A percentile compares a stretch with the other conserved stretches of the same genome.
Conservation (phyloP, 2,113 vertebrate genomes). For the Sminthopsis crassicaudata region DNA sequence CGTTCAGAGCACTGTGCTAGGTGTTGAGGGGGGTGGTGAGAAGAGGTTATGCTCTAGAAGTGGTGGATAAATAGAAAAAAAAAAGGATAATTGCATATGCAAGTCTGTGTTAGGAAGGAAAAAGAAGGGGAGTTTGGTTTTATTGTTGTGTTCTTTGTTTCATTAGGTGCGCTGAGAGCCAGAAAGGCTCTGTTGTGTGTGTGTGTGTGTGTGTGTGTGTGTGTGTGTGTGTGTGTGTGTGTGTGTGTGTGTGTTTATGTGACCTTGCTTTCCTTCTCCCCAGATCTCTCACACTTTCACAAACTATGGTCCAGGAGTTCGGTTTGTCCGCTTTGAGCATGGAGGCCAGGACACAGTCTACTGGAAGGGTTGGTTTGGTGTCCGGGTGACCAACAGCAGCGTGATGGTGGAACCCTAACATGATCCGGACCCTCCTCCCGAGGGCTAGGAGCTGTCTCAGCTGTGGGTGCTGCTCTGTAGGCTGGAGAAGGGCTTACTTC, state of each 20-base stretch:
- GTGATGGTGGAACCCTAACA: slow-evolving; percentile 86
- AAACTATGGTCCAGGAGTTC: slow-evolving; percentile 91
- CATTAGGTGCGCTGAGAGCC: background rate
- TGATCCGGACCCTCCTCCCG: background rate
- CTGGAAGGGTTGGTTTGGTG: slow-evolving; percentile 97
- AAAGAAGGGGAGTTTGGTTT: background rate
- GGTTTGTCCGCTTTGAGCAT: slow-evolving; percentile 92
- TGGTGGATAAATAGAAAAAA: background rate
- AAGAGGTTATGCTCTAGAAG: background rate
- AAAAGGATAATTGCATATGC: background rate
- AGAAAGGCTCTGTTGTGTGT: background rate
- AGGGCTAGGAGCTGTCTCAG: background rate
- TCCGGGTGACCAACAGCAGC: slow-evolving; percentile 92
- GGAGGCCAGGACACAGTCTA: slow-evolving; percentile 92
- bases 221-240: background rate
- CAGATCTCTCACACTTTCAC: slow-evolving; percentile 92
- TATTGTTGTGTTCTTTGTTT: background rate
- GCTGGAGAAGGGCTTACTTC: background rate
- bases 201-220: background rate
- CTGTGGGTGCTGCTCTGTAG: background rate
- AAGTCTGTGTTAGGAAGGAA: background rate
- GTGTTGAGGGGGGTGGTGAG: too few relatives aligned
- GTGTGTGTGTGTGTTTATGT: background rate
- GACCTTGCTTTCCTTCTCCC: background rate
- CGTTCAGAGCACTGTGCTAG: too few relatives aligned